Conservation (phyloP, 2,888 invertebrate genomes). For the Leptarthrus brevirostris region DNA sequence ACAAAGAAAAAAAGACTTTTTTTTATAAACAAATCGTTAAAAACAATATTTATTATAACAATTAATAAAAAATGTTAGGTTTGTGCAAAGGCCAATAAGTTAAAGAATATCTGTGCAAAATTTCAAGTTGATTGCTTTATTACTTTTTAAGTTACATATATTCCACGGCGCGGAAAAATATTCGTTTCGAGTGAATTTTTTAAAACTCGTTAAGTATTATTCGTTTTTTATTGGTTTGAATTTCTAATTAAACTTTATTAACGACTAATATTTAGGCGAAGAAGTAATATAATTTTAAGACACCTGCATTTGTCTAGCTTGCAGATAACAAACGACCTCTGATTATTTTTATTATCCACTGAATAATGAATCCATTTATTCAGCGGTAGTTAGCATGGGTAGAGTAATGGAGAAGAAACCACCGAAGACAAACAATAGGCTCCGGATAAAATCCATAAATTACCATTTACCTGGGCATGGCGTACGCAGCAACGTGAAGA, state of each 20-base stretch:
- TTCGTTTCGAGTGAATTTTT: no score
- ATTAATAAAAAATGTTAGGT: no score
- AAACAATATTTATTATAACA: no score
- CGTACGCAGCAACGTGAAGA: constrained; percentile 5
- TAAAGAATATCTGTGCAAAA: no score
- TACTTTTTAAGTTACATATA: no score
- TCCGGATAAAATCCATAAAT: constrained; percentile 36
- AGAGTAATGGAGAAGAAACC: neutral
- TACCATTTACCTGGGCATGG: constrained; percentile 26
- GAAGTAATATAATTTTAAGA: neutral
- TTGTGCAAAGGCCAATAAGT: no score
- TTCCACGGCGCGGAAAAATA: no score
- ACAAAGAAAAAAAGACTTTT: no score
- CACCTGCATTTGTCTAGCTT: neutral
- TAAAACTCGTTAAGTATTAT: no score
- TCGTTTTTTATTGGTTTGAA: no score
- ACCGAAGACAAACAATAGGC: constrained; percentile 2
- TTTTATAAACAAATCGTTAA: no score
- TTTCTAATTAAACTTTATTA: neutral
- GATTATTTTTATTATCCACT: neutral
- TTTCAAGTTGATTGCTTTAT: no score
- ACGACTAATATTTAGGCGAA: neutral
- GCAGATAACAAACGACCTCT: neutral
- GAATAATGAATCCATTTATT: constrained; percentile 16
- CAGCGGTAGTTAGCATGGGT: neutral